Base-by-base conservation (phyloP, 2,797 vertebrate species). In the Phylloscopus collybita region DNA sequence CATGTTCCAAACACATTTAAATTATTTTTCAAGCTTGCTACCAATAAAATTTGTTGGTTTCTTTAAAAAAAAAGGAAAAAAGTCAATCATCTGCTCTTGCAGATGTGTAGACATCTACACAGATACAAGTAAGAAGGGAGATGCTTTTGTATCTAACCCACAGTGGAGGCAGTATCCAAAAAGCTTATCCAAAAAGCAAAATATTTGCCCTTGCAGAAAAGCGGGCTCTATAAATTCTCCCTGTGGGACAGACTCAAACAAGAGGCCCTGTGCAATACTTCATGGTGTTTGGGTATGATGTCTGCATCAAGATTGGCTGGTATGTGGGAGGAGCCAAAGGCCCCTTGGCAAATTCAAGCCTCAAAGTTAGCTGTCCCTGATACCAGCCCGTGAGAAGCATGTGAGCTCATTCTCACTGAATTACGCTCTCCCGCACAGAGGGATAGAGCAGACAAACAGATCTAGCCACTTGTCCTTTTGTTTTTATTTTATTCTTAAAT, bases 1-100 rank as follows among this genome's bases (percentile, higher is more conserved):
- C 97, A 98, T 80, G 95, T 97, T 97, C 89, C 89, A 90, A 94
- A 97, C 73, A 96, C 78, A 96, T 87, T 98, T 98, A 98, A 98
- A 97, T 98, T 97, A 98, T 96, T 96, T 97, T 97, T 95, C 94
- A 97, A 97, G 96, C 94, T 97, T 97, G 93, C 94, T 97, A 97
- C 93, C 91, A 16, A 96, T 96, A 97, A 97, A 96, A 93, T 86
- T 79, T 62, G 49, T 88, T 88, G 54, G 13, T 44, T 56, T 92
- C 66, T 88, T 91, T 38, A 56, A 71, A 56, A 81, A 23, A 70
- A 47, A 87, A 11, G 32, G 12, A 80, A 94, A 75, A 90, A 96
- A 86, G 73, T 87, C 70, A 83, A 84, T 70, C 92, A 96, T 91
- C 97, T 97, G 96, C 94, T 95, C 54, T 80, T 78, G 86, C 96